These are phyloP conservation scores for Bombycilla garrulus DNA, from an alignment of 2,113 vertebrate genomes.

Conservation along the genomic window DNA sequence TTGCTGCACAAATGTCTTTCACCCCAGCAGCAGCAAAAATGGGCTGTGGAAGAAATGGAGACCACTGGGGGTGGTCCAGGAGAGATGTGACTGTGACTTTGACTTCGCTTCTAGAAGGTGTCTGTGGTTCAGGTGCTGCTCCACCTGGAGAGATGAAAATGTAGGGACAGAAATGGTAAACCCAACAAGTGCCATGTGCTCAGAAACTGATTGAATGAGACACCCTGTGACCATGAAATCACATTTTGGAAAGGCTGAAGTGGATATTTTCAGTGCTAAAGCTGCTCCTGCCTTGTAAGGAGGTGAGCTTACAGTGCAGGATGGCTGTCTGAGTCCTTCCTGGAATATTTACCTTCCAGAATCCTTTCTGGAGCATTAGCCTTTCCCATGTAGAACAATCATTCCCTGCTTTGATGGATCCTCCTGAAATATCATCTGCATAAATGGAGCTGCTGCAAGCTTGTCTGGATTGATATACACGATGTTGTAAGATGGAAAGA, in stretches of 20 bases:
- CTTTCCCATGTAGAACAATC: background rate
- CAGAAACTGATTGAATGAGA: background rate
- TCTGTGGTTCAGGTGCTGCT: background rate
- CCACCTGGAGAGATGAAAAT: background rate
- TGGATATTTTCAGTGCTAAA: background rate
- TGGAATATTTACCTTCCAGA: background rate
- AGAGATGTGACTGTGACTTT: no score
- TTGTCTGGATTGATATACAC: background rate
- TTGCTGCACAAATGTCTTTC: background rate
- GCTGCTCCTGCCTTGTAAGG: background rate
- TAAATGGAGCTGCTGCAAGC: background rate
- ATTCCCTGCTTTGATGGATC: background rate
- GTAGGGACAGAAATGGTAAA: background rate
- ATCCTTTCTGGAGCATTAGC: background rate
- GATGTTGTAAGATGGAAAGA: background rate
- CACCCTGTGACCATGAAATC: background rate
- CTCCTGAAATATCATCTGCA: background rate
- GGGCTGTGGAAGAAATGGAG: background rate
- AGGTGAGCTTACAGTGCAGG: background rate
- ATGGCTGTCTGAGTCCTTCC: background rate
- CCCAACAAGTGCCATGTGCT: rapidly evolving
- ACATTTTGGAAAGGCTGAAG: background rate
- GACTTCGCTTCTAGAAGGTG: background rate
- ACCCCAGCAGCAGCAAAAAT: background rate
- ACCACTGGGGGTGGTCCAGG: background rate